Evolutionary conservation across 2,888 invertebrate species (phyloP), one percentile per base, ranked within the genome.

Genomic region (Epiblema foenella): DNA sequence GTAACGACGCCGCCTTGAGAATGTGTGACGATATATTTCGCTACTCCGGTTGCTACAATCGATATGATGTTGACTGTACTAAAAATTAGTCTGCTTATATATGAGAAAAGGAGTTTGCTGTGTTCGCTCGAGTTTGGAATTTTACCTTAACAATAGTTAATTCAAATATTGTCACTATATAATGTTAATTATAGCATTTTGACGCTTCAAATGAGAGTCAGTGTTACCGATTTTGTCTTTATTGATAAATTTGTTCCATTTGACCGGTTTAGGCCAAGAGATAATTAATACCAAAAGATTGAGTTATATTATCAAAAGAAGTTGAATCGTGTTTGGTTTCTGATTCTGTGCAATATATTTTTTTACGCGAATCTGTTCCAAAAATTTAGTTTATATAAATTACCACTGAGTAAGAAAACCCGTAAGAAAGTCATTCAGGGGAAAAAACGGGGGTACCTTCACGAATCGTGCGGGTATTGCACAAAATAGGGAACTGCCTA

Each of bases 141-240:
- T n/a, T 39, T 39, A 42, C 18, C 59, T 20, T 42, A 24, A 2
- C 20, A 24, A 42, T 59, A 59, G n/a, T 42, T 42, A 59, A 58
- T 42, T 9, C 42, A 18, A 4, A 59, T 24, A 59, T 42, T 29
- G 29, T 56, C 29, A 56, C 20, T 56, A 29, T 29, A n/a, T 29
- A 56, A 20, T 29, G n/a, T 29, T 56, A 56, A 56, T 56, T 56
- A n/a, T 9, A 15, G 15, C 15, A 29, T 56, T 46, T 46, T 46
- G 46, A 18, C 18, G 18, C 51, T 51, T 56, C 9, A 12, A 56
- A 9, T 56, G 15, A 54, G 15, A 29, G 24, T 15, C 12, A 15
- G 37, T 42, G 42, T 42, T 59, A 56, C 56, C 56, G 29, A n/a
- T 56, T n/a, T n/a, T 46, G n/a, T n/a, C 46, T n/a, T 46, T 9